Evolutionary conservation across 2,888 invertebrate species (phyloP).

Genomic region (Eupithecia exiguata): DNA sequence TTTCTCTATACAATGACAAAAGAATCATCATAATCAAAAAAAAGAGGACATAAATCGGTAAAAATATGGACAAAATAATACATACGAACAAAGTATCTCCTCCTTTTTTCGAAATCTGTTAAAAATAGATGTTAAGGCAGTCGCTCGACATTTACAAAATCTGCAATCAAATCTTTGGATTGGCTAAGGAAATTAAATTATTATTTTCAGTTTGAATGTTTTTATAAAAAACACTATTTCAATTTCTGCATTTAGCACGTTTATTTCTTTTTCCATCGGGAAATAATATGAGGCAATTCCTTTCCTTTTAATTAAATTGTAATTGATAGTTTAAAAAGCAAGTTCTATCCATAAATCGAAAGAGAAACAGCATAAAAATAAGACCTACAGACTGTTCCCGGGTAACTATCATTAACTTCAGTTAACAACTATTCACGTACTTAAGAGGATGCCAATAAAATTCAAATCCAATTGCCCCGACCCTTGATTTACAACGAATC

Average conservation of each 20-base stretch:
- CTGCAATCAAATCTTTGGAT: too few relatives aligned
- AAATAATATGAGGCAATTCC: neutral
- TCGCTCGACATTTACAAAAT: neutral
- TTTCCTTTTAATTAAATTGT: neutral
- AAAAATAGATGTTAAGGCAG: neutral
- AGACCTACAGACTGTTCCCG: slow-evolving; percentile 43
- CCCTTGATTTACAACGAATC: slow-evolving; percentile 81
- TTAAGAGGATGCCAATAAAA: slow-evolving; percentile 76
- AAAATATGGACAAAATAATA: too few relatives aligned
- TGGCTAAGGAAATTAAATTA: neutral
- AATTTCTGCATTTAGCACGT: neutral
- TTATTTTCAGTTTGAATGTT: neutral
- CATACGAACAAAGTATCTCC: neutral
- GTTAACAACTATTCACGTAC: slow-evolving; percentile 70
- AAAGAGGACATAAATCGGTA: too few relatives aligned
- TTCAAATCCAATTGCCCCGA: slow-evolving; percentile 79
- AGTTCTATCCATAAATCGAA: slow-evolving; percentile 6
- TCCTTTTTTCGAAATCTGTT: neutral
- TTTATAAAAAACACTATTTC: neutral
- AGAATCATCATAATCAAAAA: too few relatives aligned
- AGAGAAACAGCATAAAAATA: slow-evolving; percentile 10
- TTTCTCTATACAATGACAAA: too few relatives aligned
- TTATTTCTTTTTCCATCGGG: neutral
- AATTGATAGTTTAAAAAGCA: neutral
- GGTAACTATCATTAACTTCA: slow-evolving; percentile 67